Percentiles rank a stretch among this genome's conserved stretches.
Evolutionary conservation across 2,113 vertebrate genomes (phyloP).

Genomic region (Triplophysa siluroides): DNA sequence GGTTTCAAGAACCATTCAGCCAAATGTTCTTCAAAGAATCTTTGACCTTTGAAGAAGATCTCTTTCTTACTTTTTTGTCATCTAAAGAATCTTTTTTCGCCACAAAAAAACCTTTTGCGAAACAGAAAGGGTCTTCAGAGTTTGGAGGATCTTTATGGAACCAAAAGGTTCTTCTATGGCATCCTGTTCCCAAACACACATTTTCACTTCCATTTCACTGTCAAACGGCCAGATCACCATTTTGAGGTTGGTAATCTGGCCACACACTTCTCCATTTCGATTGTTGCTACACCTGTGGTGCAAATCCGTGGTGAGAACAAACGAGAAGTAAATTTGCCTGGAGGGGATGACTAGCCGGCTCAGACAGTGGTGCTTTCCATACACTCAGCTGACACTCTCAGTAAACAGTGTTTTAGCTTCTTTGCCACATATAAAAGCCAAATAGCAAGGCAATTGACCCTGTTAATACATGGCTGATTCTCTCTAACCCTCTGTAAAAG

Average conservation of each 20-base stretch:
- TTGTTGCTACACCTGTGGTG: constrained; percentile 41
- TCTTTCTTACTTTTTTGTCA: too few relatives aligned
- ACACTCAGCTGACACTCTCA: not conserved
- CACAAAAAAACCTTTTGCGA: too few relatives aligned
- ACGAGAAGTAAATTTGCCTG: constrained; percentile 36
- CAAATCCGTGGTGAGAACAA: constrained; percentile 37
- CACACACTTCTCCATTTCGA: constrained; percentile 33
- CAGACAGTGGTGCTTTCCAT: constrained; percentile 7
- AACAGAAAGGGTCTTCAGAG: too few relatives aligned
- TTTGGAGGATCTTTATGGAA: too few relatives aligned
- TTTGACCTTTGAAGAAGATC: too few relatives aligned
- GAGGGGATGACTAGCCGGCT: constrained; percentile 7
- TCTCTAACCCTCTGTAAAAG: constrained; percentile 31
- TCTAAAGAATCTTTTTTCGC: too few relatives aligned
- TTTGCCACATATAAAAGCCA: constrained; percentile 18
- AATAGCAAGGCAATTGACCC: constrained; percentile 45
- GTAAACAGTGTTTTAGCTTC: not conserved
- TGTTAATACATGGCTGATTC: constrained; percentile 40
- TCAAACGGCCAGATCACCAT: constrained; percentile 49
- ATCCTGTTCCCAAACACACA: constrained; percentile 19
- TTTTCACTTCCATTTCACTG: constrained; percentile 47
- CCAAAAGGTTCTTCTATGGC: too few relatives aligned
- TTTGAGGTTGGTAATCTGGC: constrained; percentile 40
- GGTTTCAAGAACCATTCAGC: too few relatives aligned
- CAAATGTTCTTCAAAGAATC: too few relatives aligned